A percentile compares a stretch with the other conserved stretches of the same genome.
Conservation (phyloP, 2,888 invertebrate genomes). For the Synergus gifuensis region DNA sequence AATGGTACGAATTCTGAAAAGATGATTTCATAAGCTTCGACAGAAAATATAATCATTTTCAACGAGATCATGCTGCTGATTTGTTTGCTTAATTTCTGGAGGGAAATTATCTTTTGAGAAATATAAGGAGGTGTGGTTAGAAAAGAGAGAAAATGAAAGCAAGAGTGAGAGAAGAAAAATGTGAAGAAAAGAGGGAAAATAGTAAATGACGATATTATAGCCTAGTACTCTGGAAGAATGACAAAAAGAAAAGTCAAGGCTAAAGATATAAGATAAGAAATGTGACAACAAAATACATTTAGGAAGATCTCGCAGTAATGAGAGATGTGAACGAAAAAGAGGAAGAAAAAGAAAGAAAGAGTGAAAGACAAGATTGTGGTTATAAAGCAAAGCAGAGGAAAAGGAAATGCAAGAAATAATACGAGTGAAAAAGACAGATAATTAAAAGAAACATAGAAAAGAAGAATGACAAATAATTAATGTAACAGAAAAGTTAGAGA, state of each 20-base stretch:
- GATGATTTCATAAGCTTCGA: no score
- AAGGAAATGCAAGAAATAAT: conserved; percentile 22
- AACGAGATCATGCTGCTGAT: not conserved
- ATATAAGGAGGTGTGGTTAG: not conserved
- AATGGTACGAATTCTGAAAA: not conserved
- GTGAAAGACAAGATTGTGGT: not conserved
- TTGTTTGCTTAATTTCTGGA: not conserved
- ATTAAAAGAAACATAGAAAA: not conserved
- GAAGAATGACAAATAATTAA: not conserved
- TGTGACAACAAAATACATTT: not conserved
- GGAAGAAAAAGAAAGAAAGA: conserved; percentile 45
- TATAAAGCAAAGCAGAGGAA: not conserved
- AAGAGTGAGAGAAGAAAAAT: not conserved
- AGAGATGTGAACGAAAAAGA: not conserved
- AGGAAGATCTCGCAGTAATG: conserved; percentile 39
- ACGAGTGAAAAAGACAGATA: not conserved
- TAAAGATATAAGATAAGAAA: not conserved
- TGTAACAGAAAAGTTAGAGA: not conserved
- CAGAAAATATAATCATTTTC: not conserved
- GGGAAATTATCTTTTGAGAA: not conserved
- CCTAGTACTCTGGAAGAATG: not conserved
- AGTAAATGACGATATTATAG: not conserved
- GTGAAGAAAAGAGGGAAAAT: not conserved
- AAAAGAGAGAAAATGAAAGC: not conserved
- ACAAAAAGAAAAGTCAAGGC: not conserved